Evolutionary conservation across 2,888 invertebrate species (phyloP), one percentile per base, ranked within the genome.

Genomic region (Pyralis farinalis): DNA sequence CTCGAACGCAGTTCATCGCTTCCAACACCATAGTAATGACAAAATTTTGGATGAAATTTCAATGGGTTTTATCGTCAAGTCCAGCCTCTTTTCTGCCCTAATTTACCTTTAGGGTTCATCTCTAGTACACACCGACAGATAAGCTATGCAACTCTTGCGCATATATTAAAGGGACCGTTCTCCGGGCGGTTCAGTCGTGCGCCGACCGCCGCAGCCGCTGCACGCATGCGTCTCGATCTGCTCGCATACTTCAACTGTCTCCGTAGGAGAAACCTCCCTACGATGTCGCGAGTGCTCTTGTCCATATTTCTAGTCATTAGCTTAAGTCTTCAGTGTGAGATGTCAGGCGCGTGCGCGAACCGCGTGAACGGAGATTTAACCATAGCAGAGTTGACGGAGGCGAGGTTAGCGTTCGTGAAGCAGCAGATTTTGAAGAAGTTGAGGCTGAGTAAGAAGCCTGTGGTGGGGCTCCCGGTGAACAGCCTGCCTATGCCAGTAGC

Each of bases 351-450:
- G 46, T 86, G 87, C 58, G 74, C 81, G 3, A 80, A 77, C 35
- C 83, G 85, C 68, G 84, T 73, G 12, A 77, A 71, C 30, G 79
- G 79, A 4, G 92, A 92, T 25, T 51, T 82, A 12, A 73, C 67
- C 43, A 75, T 71, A 34, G 88, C 90, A 31, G 91, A 93, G 55
- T 74, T 95, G 38, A 94, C 93, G 0, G 92, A 92, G 25, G 87
- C 94, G 27, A 85, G 96, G 48, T 92, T 96, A 47, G 95, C 96
- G 74, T 94, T 94, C 58, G 95, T 96, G 34, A 96, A 96, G 75
- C 93, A 94, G 70, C 95, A 96, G 82, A 96, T 96, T 21, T 71
- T 96, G 58, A 94, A 94, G 79, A 96, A 96, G 76, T 66, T 96
- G 40, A 79, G 96, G 49, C 75, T 96, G 40, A 94, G 93, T 42